phyloP scores from a whole-genome alignment of 2,113 vertebrate genomes.

The Engystomops pustulosus region DNA sequence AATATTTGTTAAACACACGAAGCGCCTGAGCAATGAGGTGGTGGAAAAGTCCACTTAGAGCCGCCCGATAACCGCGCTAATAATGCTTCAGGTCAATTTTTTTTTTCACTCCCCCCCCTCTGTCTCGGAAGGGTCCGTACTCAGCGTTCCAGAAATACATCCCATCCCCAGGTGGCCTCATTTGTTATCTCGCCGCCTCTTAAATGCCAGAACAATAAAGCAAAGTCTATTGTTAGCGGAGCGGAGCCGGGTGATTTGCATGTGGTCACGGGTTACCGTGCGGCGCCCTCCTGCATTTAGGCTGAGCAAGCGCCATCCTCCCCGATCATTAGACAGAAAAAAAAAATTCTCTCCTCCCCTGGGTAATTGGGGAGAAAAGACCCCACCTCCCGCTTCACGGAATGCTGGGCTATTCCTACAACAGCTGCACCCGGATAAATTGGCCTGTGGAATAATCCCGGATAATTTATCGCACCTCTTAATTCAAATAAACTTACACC shows the following conservation, averaged over 20 bases:
- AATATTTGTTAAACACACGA: not conserved
- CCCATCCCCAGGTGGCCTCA: conserved; percentile 66
- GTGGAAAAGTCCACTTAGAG: conserved; percentile 38
- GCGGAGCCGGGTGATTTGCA: conserved; percentile 65
- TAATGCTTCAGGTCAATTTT: conserved; percentile 59
- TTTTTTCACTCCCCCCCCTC: not conserved
- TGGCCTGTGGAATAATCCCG: conserved; percentile 74
- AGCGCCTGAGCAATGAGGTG: not conserved
- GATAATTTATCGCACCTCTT: conserved; percentile 79
- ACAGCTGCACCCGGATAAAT: conserved; percentile 77
- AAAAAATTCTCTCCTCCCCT: conserved; percentile 62
- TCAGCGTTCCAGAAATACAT: conserved; percentile 63
- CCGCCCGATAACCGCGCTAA: conserved; percentile 56
- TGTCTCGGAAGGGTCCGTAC: conserved; percentile 53
- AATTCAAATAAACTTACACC: conserved; percentile 75
- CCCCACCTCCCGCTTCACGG: conserved; percentile 70
- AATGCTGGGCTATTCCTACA: conserved; percentile 75
- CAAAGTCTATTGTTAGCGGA: conserved; percentile 67
- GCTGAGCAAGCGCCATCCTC: conserved; percentile 62
- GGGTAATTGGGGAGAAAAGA: conserved; percentile 70
- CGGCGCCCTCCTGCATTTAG: conserved; percentile 67
- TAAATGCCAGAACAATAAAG: conserved; percentile 71
- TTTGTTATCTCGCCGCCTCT: conserved; percentile 69
- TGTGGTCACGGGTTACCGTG: conserved; percentile 61
- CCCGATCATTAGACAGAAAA: conserved; percentile 49